Conservation (phyloP, 2,797 vertebrate genomes). For the Somateria mollissima region DNA sequence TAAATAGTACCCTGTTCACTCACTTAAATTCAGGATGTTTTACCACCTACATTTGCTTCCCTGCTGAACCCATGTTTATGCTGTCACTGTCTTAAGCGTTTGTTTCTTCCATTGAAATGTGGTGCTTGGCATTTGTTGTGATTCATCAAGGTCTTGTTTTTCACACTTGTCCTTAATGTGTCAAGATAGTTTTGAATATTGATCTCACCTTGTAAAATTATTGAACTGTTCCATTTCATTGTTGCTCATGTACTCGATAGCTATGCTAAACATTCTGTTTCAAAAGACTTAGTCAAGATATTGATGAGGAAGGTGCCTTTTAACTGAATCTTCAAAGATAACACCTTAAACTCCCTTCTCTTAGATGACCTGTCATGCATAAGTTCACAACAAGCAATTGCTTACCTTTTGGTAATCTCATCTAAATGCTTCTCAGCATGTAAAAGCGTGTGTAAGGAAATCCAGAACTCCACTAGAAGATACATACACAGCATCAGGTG, state of each 20-base stretch:
- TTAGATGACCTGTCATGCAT: background rate
- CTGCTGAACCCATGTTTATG: background rate
- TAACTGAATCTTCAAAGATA: background rate
- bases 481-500: background rate
- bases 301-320: background rate
- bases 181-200: background rate
- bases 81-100: background rate
- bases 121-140: background rate
- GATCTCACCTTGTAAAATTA: background rate
- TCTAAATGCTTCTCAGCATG: background rate
- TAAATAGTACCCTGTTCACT: background rate
- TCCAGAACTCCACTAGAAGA: background rate
- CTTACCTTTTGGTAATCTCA: background rate
- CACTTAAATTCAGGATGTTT: background rate
- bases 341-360: background rate
- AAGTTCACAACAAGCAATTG: background rate
- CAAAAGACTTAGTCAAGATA: background rate
- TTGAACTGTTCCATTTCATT: background rate
- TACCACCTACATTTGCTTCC: background rate
- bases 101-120: background rate
- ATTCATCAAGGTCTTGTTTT: background rate
- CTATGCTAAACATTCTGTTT: background rate
- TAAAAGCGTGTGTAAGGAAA: background rate
- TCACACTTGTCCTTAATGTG: background rate
- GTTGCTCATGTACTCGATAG: background rate